Conservation (phyloP, 2,888 invertebrate genomes). For the Ochropacha duplaris region DNA sequence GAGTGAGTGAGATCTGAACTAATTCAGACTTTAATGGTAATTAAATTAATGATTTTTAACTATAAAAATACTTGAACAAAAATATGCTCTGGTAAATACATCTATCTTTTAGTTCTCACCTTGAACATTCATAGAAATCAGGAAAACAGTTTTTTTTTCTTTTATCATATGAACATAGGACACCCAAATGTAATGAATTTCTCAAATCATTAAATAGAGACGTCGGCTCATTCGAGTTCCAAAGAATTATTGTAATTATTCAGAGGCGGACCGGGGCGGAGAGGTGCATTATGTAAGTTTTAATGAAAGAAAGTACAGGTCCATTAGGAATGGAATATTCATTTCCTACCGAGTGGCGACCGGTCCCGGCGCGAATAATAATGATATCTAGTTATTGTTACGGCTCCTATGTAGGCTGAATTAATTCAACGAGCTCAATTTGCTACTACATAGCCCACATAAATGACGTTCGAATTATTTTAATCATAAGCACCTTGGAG, state of each 20-base stretch:
- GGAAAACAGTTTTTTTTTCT: no score
- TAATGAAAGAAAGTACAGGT: conserved; percentile 63
- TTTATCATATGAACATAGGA: background rate
- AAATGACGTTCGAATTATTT: conserved; percentile 2
- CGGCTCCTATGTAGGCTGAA: conserved; percentile 53
- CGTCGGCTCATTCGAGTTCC: conserved; percentile 42
- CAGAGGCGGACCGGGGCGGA: conserved; percentile 39
- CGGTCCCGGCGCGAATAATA: conserved; percentile 43
- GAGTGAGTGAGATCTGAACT: no score
- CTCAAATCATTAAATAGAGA: conserved; percentile 32
- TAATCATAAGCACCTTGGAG: background rate
- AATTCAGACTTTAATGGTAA: no score
- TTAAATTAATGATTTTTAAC: no score
- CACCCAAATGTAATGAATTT: conserved; percentile 25
- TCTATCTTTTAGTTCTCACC: no score
- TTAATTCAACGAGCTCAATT: conserved; percentile 57
- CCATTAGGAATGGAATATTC: conserved; percentile 62
- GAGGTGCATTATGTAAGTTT: conserved; percentile 57
- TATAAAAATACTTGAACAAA: no score
- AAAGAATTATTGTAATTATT: conserved; percentile 54
- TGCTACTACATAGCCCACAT: conserved; percentile 20
- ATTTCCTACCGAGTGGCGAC: conserved; percentile 45
- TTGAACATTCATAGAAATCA: no score
- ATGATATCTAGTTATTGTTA: conserved; percentile 63
- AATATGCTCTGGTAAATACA: no score